Base-by-base conservation (phyloP, 2,888 invertebrate species). In the Blastobasis lacticolella region DNA sequence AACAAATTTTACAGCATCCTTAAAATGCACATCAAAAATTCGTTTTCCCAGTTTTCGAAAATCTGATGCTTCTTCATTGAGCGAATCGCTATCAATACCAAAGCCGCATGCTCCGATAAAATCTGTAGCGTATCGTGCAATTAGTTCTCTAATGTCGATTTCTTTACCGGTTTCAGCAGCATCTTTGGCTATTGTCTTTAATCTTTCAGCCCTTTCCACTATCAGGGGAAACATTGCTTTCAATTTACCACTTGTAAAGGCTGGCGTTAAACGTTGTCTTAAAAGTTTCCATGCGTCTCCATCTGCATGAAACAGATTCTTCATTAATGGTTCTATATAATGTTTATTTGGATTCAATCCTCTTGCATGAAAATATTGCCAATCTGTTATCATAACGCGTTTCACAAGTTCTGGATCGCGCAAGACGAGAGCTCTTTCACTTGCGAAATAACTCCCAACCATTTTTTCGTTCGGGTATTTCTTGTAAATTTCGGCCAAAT, bases 161-260 rank as follows among this genome's bases (percentile, higher is more conserved):
- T 75, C 70, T 23, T 23, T 23, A 23, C 23, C 23, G 23, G 23
- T 23, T 23, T 23, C 23, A 23, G 23, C 23, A 23, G 23, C 23
- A 23, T 23, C 23, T 53, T 79, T 78, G 4, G 78, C 71, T 42
- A 80, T 67, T 2, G 69, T n/a, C 66, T 83, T 78, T 9, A 87
- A 56, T 56, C 78, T 80, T 56, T 80, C 78, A 4, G 84, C 81
- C 58, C 81, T 66, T 1, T 81, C 78, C 6, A 77, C 79, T 37
- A 87, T 83, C 23, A 84, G 70, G 5, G 78, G 79, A 54, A 87
- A 87, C 86, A 86, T 86, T 5, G 75, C 81, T 57, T 81, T 86
- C 7, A 86, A 60, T 59, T 85, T 87, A 2, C 75, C 81, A 1
- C 81, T 76, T 53, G 82, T 84, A 50, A 87, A 87, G 4, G 79